Percentiles rank a stretch among this genome's conserved stretches.
These are phyloP conservation scores for Strix aluco DNA, from an alignment of 2,113 vertebrate species.

Conservation along the genomic window DNA sequence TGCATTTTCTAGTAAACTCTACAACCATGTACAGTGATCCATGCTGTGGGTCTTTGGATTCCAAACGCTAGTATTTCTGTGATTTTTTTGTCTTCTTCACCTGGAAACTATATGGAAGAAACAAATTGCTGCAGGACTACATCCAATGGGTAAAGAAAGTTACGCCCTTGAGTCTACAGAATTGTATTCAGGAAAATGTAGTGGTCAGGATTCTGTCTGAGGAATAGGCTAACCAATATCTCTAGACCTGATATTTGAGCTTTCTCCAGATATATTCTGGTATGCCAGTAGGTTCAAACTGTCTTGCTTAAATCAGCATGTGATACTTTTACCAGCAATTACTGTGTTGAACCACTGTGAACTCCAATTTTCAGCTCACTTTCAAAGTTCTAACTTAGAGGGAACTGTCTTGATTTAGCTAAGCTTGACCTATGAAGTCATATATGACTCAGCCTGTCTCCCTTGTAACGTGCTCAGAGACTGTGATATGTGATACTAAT, in stretches of 20 bases:
- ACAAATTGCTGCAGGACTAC: not conserved
- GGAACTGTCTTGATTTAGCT: not conserved
- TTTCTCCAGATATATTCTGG: not conserved
- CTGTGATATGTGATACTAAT: not conserved
- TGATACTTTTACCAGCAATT: not conserved
- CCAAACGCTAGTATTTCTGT: not conserved
- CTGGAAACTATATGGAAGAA: not conserved
- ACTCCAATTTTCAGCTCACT: not conserved
- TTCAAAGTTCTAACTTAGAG: not conserved
- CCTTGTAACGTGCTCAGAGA: not conserved
- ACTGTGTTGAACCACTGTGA: not conserved
- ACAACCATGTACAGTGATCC: not conserved
- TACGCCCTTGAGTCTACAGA: not conserved
- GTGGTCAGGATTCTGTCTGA: not conserved
- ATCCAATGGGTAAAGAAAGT: not conserved
- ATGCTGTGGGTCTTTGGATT: not conserved
- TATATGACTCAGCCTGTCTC: not conserved
- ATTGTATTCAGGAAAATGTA: not conserved
- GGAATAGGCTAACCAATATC: not conserved
- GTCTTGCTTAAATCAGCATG: not conserved
- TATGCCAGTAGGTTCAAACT: not conserved
- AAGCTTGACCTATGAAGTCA: constrained; percentile 19
- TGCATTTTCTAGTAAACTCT: not conserved
- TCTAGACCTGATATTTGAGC: not conserved
- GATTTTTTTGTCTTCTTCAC: not conserved